Percentiles rank a stretch among this genome's conserved stretches.
These are phyloP conservation scores for Neomonachus schauinslandi DNA, from an alignment of 2,113 vertebrate species.

Conservation along the genomic window DNA sequence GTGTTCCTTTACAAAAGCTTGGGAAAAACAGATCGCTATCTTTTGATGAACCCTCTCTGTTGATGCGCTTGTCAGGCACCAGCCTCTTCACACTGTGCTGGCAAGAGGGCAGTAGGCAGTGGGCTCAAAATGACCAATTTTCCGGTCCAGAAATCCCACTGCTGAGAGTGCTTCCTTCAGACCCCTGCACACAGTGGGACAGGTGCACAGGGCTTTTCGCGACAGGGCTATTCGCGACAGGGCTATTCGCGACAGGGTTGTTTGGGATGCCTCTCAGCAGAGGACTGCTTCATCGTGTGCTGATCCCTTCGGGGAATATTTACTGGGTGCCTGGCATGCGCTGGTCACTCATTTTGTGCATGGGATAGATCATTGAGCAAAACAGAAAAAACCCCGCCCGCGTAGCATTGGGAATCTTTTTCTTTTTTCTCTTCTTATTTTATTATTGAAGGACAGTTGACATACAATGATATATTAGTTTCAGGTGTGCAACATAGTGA, in stretches of 20 bases:
- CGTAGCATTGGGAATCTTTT: neutral
- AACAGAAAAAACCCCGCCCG: neutral
- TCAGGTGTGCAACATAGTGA: neutral
- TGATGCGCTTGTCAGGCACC: neutral
- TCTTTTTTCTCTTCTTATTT: neutral
- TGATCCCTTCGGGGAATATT: neutral
- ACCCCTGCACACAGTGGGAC: accelerated
- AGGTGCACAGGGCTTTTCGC: accelerated
- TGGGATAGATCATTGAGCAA: neutral
- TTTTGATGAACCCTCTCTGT: neutral
- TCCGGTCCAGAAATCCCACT: neutral
- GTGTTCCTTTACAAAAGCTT: neutral
- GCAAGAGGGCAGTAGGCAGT: neutral
- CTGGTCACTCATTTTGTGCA: neutral
- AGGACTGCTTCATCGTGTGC: too few species aligned
- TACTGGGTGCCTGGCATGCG: accelerated
- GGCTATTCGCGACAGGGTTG: too few species aligned
- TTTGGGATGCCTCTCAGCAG: neutral
- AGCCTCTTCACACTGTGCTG: neutral
- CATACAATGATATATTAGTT: neutral
- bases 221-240: neutral
- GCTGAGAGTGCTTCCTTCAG: neutral
- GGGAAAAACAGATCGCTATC: neutral
- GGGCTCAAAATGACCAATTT: neutral
- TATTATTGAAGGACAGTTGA: neutral